phyloP scores from a whole-genome alignment of 2,888 invertebrate species.

The Drosophila macrothrix region DNA sequence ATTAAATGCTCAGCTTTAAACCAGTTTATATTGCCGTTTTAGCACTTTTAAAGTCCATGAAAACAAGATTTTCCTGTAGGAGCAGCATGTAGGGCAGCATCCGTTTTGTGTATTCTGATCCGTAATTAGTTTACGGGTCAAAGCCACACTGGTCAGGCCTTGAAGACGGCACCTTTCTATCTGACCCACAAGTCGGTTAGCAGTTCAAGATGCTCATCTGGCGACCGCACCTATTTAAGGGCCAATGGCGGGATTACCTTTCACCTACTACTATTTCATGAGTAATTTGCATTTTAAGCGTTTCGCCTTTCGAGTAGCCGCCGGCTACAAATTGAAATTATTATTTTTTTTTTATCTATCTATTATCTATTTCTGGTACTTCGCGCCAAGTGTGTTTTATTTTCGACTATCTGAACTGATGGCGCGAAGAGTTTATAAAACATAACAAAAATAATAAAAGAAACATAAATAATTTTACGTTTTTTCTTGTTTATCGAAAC shows the following conservation, averaged over 20 bases:
- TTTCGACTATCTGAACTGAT: slow-evolving; percentile 7
- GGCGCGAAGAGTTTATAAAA: slow-evolving; percentile 4
- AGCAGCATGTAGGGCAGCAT: neutral
- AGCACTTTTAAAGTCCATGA: slow-evolving; percentile 13
- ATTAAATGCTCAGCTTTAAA: slow-evolving; percentile 5
- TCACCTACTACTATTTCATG: slow-evolving; percentile 17
- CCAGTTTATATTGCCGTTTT: slow-evolving; percentile 23
- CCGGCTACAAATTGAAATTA: slow-evolving; percentile 27
- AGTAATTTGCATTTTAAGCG: slow-evolving; percentile 11
- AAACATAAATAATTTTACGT: neutral
- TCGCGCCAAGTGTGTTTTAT: slow-evolving; percentile 11
- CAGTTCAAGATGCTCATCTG: neutral
- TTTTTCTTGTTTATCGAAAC: slow-evolving; percentile 19
- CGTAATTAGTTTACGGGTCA: slow-evolving; percentile 16
- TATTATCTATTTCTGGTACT: slow-evolving; percentile 25
- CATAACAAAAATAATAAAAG: neutral
- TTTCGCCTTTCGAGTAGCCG: slow-evolving; percentile 16
- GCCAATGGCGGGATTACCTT: slow-evolving; percentile 1
- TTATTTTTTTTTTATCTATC: slow-evolving; percentile 7
- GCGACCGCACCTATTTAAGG: slow-evolving; percentile 2
- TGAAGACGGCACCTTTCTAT: neutral
- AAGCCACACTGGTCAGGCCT: neutral
- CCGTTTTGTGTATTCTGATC: neutral
- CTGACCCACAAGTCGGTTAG: slow-evolving; percentile 15
- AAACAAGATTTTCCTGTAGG: slow-evolving; percentile 30